phyloP scores from a whole-genome alignment of 2,888 invertebrate species.

The Eilema caniola region DNA sequence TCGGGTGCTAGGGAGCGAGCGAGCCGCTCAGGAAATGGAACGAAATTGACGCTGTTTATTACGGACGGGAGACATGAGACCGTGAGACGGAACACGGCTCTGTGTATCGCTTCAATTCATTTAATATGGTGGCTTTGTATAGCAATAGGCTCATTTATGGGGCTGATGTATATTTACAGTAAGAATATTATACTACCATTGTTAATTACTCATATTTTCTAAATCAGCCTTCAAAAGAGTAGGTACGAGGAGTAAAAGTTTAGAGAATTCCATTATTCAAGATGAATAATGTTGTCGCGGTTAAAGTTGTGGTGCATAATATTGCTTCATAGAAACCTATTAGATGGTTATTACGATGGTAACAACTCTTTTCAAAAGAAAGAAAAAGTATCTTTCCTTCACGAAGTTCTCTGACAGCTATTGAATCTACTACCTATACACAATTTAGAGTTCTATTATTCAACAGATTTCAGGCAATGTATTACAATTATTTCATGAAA shows the following conservation, averaged over 20 bases:
- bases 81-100: slow-evolving; percentile 48
- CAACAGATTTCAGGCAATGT: not conserved
- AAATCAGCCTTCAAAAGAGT: not conserved
- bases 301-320: not conserved
- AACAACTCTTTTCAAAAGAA: not conserved
- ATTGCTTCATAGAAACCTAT: not conserved
- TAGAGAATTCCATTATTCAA: not conserved
- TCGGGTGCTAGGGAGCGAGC: slow-evolving; percentile 25
- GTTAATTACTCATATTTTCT: not conserved
- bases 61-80: slow-evolving; percentile 60
- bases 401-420: not conserved
- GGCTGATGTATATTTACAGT: not conserved
- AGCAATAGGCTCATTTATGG: slow-evolving; percentile 7
- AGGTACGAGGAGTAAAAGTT: not conserved
- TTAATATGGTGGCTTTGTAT: slow-evolving; percentile 23
- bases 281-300: not conserved
- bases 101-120: slow-evolving; percentile 20
- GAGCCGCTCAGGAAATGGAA: slow-evolving; percentile 79
- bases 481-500: slow-evolving; percentile 31
- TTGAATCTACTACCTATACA: not conserved
- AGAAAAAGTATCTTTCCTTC: not conserved
- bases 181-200: not conserved
- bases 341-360: not conserved
- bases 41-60: slow-evolving; percentile 81
- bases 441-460: not conserved